A percentile compares a stretch with the other conserved stretches of the same genome.
Evolutionary conservation across 23 tunicate genomes (phyloP).

Genomic region (Styela clava): DNA sequence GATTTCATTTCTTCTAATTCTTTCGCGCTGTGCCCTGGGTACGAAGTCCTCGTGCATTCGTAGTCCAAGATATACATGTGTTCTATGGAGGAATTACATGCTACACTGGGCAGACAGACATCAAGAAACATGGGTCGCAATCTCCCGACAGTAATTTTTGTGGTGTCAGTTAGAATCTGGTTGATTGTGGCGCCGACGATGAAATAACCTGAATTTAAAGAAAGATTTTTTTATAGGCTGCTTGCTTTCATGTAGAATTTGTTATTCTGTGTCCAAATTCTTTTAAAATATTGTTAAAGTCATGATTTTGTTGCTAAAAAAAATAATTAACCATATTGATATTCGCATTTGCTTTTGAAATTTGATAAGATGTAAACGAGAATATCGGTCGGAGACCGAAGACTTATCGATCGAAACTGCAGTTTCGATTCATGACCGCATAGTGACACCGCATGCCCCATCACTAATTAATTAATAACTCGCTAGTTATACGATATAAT

Average conservation of each 20-base stretch:
- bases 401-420: too few species aligned
- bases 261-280: too few species aligned
- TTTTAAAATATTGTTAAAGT: too few species aligned
- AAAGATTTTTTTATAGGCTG: neutral
- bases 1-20: conserved; percentile 16
- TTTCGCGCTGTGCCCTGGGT: conserved; percentile 31
- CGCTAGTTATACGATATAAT: too few species aligned
- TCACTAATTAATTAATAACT: too few species aligned
- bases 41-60: conserved; percentile 49
- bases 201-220: conserved; percentile 44
- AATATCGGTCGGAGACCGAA: too few species aligned
- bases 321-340: too few species aligned
- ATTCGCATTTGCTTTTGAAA: too few species aligned
- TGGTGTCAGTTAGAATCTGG: conserved; percentile 64
- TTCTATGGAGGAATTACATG: conserved; percentile 46
- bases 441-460: too few species aligned
- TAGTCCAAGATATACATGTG: conserved; percentile 48
- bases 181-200: conserved; percentile 69
- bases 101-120: conserved; percentile 61
- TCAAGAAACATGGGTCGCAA: conserved; percentile 70
- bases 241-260: neutral
- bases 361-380: too few species aligned
- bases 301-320: too few species aligned
- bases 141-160: conserved; percentile 58
- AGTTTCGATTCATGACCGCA: too few species aligned